phyloP scores from a whole-genome alignment of 2,113 vertebrate species.

The Ondatra zibethicus region DNA sequence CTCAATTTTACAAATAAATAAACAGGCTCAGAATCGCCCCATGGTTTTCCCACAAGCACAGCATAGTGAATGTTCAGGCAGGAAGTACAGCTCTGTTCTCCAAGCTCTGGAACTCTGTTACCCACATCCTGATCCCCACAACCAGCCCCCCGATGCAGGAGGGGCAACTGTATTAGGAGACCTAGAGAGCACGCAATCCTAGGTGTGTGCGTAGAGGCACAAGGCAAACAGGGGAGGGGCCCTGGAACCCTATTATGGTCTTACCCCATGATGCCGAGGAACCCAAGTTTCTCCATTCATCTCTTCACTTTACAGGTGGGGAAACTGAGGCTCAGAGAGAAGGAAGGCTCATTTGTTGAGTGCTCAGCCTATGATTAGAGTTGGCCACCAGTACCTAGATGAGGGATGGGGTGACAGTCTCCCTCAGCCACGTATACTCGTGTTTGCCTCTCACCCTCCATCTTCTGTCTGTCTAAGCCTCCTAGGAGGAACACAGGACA shows the following conservation, averaged over 20 bases:
- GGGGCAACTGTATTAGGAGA: neutral
- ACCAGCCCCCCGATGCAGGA: neutral
- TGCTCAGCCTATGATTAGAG: neutral
- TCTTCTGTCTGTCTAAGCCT: neutral
- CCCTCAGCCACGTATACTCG: neutral
- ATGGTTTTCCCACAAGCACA: slow-evolving; percentile 48
- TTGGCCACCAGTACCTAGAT: neutral
- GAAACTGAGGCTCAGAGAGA: neutral
- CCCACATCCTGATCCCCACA: neutral
- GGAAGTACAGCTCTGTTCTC: neutral
- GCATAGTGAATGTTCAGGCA: neutral
- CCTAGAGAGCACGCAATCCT: neutral
- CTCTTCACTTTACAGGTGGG: neutral
- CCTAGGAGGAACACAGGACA: neutral
- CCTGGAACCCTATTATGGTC: neutral
- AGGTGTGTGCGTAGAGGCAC: neutral
- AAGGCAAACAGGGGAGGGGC: neutral
- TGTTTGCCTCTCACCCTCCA: neutral
- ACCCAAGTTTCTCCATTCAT: neutral
- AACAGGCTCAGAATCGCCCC: neutral
- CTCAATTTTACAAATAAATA: slow-evolving; percentile 59
- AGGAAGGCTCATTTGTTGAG: neutral
- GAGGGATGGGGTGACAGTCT: neutral
- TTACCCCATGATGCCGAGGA: neutral
- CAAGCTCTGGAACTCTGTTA: neutral